Evolutionary conservation across 2,797 vertebrate genomes (phyloP), one percentile per base, ranked within the genome.

Genomic region (Notolepis coatsorum): DNA sequence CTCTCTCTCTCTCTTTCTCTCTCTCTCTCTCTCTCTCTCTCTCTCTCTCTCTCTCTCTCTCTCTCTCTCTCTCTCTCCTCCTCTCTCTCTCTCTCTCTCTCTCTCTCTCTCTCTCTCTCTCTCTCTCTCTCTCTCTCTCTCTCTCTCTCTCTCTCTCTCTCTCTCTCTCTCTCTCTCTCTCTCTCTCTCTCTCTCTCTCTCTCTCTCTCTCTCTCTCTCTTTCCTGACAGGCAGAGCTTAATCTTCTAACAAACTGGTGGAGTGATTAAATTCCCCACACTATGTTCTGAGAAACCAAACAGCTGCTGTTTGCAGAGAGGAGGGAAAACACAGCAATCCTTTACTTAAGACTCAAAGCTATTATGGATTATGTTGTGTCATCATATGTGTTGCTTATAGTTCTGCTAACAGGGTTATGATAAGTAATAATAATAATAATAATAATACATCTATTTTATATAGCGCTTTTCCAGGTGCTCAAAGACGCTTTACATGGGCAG

Each of bases 161-260:
- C 35, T 4, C 35, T 37, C 35, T 3, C 35, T 37, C 35, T 37
- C 12, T 12, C 10, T 37, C 33, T 35, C 10, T 12, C 33, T 35
- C 35, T 12, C 35, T 12, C 15, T 37, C 35, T 3, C 35, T 13
- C 12, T n/a, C 35, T n/a, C 12, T 37, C 35, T 33, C 31, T 33
- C 31, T 33, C 31, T 33, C 31, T 33, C 31, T 33, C 31, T 33
- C 28, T 9, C 3, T 33, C 31, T 2, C 31, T 33, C 31, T 33
- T 70, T 51, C 61, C 24, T 18, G 62, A 0, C 54, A 70, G 9
- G 6, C 23, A 49, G 3, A 20, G 46, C 12, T 68, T 55, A 75
- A 74, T 61, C 62, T 67, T n/a, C n/a, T 59, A 74, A 51, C 53
- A 48, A n/a, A 72, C 59, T 64, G 68, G 28, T 53, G 45, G 31